Evolutionary conservation across 2,888 invertebrate species (phyloP), one percentile per base, ranked within the genome.

Genomic region (Leptura quadrifasciata): DNA sequence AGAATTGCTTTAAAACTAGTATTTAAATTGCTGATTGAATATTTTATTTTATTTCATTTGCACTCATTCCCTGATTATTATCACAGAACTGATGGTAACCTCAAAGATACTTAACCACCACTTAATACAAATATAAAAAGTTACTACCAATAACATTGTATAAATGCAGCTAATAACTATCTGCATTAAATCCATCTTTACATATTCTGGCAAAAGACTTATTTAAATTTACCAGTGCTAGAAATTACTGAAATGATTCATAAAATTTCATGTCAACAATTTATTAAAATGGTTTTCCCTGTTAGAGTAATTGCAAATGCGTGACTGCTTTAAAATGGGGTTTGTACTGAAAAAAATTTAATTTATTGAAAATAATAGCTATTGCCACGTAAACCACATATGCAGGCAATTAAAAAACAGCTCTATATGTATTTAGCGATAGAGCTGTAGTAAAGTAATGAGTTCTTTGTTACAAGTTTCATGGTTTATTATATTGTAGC

Each of bases 301-400:
- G 75, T 75, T 75, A 65, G 54, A 71, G 70, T 70, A 70, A 70
- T 70, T 54, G 69, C 64, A 39, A 64, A 65, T 75, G 75, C 75
- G 75, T 75, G 75, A 75, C 70, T 55, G 64, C 39, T 64, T 75
- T 69, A 69, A 58, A 69, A 69, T 69, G 58, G 69, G 24, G 58
- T 24, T 58, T 58, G 58, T 58, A 69, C 69, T 47, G 58, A 39
- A 72, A 65, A 64, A 72, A 65, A 65, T 64, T 20, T 69, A 64
- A 72, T 72, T 65, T 72, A 72, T 72, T 72, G 72, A 72, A 72
- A 72, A 65, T 72, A 72, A 72, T 72, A 72, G 65, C 57, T 54
- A 65, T 65, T 72, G 72, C 72, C 72, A 64, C 64, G 72, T 72
- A 65, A 39, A 58, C 54, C 54, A n/a, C 27, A 39, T 58, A 69